Evolutionary conservation across 92 coral and sea anemone genomes (phyloP), one percentile per base, ranked within the genome.

Genomic region (Anthopleura xanthogrammica): DNA sequence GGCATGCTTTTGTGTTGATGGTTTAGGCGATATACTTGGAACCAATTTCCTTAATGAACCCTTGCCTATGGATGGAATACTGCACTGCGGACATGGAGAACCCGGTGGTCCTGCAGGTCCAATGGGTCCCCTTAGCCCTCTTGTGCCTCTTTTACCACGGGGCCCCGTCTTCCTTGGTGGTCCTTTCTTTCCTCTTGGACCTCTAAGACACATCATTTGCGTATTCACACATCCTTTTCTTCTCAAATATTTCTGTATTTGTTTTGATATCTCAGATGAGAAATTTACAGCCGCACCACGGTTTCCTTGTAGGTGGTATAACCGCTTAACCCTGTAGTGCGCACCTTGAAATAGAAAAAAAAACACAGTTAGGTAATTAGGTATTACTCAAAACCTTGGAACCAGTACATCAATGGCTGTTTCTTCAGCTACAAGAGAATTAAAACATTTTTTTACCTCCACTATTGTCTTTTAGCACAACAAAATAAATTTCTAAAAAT

Each of bases 111-210:
- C 94, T 19, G 85, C 82, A 24, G 88, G 83, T 17, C 92, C 36
- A 22, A 42, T 52, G 41, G 83, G 90, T 0, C 93, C 94, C 16
- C 65, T 77, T 54, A 58, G 80, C 41, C 94, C 94, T 22, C 60
- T 80, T 20, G 72, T 68, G 5, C 94, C 94, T 2, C 86, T 83
- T 74, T 52, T 68, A 72, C 94, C 94, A 36, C 87, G 87, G 66
- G 60, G 73, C 60, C 93, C 93, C 10, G 68, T 87, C 78, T 76
- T 90, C 12, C 93, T 90, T 7, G 91, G 86, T 41, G 86, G 80
- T 20, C 91, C 94, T 77, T 73, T 71, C 83, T 64, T 92, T 5
- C 95, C 95, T 75, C 79, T 83, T 83, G 89, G 91, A 82, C 95
- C 92, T 72, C 82, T 56, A n/a, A 80, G 79, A 77, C 95, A 92